phyloP scores from a whole-genome alignment of 2,113 vertebrate species.

The Syngnathus scovelli region DNA sequence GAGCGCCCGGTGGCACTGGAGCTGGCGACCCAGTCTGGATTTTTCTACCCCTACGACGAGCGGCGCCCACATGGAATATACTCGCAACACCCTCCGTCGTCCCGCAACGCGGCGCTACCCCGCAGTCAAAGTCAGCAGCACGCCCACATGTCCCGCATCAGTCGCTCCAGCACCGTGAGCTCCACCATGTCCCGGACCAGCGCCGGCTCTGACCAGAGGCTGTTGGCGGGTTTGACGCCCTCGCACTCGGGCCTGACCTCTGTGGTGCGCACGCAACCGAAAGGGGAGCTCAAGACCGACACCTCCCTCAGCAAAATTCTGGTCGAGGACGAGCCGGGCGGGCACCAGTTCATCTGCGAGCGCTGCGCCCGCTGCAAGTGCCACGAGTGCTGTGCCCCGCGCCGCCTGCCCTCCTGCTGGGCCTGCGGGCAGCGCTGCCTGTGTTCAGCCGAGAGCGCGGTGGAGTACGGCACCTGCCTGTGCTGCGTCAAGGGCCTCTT shows the following conservation, averaged over 20 bases:
- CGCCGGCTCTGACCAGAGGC: conserved; percentile 88
- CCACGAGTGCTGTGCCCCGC: conserved; percentile 79
- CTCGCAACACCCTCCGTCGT: conserved; percentile 59
- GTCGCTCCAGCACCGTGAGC: conserved; percentile 92
- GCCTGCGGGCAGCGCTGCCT: conserved; percentile 90
- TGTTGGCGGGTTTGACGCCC: conserved; percentile 80
- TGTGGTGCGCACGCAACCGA: conserved; percentile 81
- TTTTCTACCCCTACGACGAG: conserved; percentile 73
- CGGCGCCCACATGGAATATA: conserved; percentile 54
- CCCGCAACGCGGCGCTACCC: conserved; percentile 59
- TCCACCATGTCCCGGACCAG: conserved; percentile 92
- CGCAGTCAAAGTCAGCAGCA: conserved; percentile 87
- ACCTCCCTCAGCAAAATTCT: conserved; percentile 74
- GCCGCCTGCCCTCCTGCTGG: conserved; percentile 90
- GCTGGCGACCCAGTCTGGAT: conserved; percentile 71
- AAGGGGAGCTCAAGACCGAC: conserved; percentile 74
- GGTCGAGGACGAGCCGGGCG: conserved; percentile 58
- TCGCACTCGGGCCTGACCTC: conserved; percentile 79
- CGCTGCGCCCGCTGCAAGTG: conserved; percentile 91
- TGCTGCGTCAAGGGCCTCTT: conserved; percentile 95
- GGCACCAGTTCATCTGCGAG: conserved; percentile 88
- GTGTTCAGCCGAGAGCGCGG: conserved; percentile 84
- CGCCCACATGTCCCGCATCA: conserved; percentile 77
- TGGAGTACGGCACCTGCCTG: conserved; percentile 91
- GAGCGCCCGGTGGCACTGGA: conserved; percentile 79